Base-by-base conservation (phyloP, 2,888 invertebrate genomes). In the Mythimna impura region DNA sequence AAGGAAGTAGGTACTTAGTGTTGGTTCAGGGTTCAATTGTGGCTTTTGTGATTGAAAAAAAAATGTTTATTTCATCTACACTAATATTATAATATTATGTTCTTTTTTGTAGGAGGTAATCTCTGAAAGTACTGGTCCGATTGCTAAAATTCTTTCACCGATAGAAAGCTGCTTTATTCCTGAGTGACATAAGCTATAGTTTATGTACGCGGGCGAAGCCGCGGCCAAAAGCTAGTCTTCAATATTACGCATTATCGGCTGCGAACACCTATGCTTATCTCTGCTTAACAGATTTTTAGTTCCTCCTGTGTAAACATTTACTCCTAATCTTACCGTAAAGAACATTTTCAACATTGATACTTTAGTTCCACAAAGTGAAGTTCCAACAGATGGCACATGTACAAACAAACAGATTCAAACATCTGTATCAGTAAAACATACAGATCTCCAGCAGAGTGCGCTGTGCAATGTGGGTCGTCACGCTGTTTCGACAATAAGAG, bases 391-490 rank as follows among this genome's bases (percentile, higher is more conserved):
- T 57, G 61, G 25, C 66, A 65, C 43, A n/a, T 76, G 66, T 58
- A 79, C 66, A 65, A 82, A 79, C 54, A 82, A 77, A 22, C 40
- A 54, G 22, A 36, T 54, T 63, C 10, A 47, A 66, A 78, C 79
- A 82, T 78, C 52, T 82, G 69, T 62, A 66, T 73, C 58, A 25
- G 60, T 73, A 54, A 61, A 66, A 58, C 64, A 67, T 55, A 78
- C 72, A 71, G 76, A 73, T 73, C 65, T 70, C 57, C 52, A 66
- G 25, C 54, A 57, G 63, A 54, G 50, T 36, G 54, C 57, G 69
- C 63, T 36, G 66, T 82, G 66, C 66, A 78, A 80, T 73, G 73
- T 82, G 61, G 73, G 69, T 78, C 83, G 80, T 69, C 66, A 73
- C 65, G 57, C 64, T 58, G 69, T 73, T 70, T 67, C 64, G 64